Evolutionary conservation across 2,888 invertebrate genomes (phyloP), one percentile per base, ranked within the genome.

Genomic region (Gerosis bhagava): DNA sequence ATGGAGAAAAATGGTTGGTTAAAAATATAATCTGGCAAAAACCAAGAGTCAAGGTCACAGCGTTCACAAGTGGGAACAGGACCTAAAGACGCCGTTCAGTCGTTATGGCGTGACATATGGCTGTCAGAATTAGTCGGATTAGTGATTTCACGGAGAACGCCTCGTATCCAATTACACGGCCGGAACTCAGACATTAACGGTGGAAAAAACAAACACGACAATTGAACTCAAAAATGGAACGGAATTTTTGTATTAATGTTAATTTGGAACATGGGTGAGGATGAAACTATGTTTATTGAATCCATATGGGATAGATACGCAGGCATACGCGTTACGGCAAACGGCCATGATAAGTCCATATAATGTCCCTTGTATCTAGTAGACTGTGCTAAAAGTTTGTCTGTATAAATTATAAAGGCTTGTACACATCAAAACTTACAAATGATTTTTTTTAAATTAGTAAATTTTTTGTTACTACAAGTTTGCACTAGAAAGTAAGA

Each of bases 81-180:
- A 17, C 45, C 13, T 32, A 45, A n/a, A 39, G 57, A 69, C 70
- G 67, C 71, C 72, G 61, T 65, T 63, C 62, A 60, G 70, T 83
- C 82, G 82, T 87, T 87, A 84, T 67, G 55, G 63, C 73, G 73
- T 86, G 84, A 88, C 88, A 87, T 88, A 87, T 86, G 84, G 84
- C 78, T 84, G 87, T 86, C 87, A 84, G 78, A 87, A 87, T 87
- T 87, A 87, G 84, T 75, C 76, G 81, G 86, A 87, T 88, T 88
- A 87, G 84, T 86, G 81, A 87, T 88, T 87, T 86, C 79, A 86
- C 83, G 84, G 83, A 67, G 78, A 73, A 67, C 76, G 72, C 62
- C 73, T 69, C 71, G 86, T 66, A 77, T 86, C 86, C 84, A 87
- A 87, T 88, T 87, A 87, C 77, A 68, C 54, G 61, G 64, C 73